These are phyloP conservation scores for Esperia sulphurella DNA, from an alignment of 2,888 invertebrate species.

Conservation along the genomic window DNA sequence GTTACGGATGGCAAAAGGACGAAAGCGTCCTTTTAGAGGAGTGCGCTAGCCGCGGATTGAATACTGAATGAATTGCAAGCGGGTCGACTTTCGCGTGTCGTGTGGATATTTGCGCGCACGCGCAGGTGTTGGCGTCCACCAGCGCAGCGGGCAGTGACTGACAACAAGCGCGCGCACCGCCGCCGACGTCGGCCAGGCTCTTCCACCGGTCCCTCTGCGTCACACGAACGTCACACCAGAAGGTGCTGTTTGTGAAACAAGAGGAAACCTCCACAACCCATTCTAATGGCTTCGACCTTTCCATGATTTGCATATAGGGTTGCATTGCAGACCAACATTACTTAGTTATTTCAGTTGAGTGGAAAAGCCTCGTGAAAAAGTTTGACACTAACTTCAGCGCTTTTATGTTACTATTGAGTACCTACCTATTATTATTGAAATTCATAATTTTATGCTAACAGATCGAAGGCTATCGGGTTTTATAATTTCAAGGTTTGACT, in stretches of 20 bases:
- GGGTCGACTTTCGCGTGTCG: constrained; percentile 57
- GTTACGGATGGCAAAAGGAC: constrained; percentile 38
- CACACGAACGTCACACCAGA: constrained; percentile 7
- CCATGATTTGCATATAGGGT: not conserved
- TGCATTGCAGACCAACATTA: not conserved
- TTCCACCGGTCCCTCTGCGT: constrained; percentile 4
- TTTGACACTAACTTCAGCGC: no score
- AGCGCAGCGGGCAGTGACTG: constrained; percentile 34
- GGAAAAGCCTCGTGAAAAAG: no score
- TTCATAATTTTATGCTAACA: no score
- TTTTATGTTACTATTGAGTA: no score
- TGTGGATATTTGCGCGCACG: constrained; percentile 37
- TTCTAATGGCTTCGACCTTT: not conserved
- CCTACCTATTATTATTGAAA: no score
- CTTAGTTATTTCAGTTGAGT: no score
- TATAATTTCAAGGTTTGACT: no score
- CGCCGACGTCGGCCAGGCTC: constrained; percentile 18
- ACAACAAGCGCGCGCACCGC: constrained; percentile 43
- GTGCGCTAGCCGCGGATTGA: constrained; percentile 49
- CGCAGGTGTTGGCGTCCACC: constrained; percentile 44
- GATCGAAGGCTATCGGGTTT: no score
- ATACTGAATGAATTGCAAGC: constrained; percentile 58
- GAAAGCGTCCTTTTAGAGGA: constrained; percentile 44
- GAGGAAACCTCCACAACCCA: not conserved
- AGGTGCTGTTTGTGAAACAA: not conserved